Evolutionary conservation across 2,888 invertebrate species (phyloP).

Genomic region (Platycheirus rosarum): DNA sequence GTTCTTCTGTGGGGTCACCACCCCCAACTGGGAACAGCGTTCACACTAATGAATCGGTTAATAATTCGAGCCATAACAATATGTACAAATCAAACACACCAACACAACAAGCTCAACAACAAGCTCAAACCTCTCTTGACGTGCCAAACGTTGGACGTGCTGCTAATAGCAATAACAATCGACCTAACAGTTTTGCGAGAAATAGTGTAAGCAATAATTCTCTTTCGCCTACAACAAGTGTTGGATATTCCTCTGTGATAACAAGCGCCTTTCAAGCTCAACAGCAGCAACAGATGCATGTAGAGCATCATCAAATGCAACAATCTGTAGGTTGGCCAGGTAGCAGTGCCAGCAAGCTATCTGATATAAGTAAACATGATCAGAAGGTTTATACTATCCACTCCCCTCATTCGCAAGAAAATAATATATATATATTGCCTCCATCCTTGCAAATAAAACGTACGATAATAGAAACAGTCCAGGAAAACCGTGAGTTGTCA

Average conservation of each 20-base stretch:
- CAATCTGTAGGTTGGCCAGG: conserved; percentile 59
- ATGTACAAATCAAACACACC: conserved; percentile 79
- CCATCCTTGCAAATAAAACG: conserved; percentile 65
- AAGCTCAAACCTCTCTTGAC: conserved; percentile 65
- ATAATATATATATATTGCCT: conserved; percentile 51
- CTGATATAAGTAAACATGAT: conserved; percentile 53
- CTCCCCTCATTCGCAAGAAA: conserved; percentile 57
- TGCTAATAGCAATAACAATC: conserved; percentile 77
- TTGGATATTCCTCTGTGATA: conserved; percentile 92
- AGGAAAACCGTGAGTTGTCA: conserved; percentile 30
- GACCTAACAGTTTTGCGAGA: conserved; percentile 77
- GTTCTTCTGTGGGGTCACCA: conserved; percentile 80
- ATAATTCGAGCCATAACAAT: conserved; percentile 79
- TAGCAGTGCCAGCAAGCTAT: conserved; percentile 32
- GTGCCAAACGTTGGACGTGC: conserved; percentile 41
- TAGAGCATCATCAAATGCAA: conserved; percentile 64
- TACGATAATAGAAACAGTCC: conserved; percentile 42
- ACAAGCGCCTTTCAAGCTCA: conserved; percentile 85
- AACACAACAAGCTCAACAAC: conserved; percentile 71
- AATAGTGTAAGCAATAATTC: conserved; percentile 75
- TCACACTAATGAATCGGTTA: conserved; percentile 76
- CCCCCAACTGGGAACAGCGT: conserved; percentile 77
- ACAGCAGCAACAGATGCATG: conserved; percentile 82
- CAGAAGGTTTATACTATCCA: conserved; percentile 53
- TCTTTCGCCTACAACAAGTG: conserved; percentile 82